Conservation (phyloP, 2,888 invertebrate species). For the Catocala nupta region DNA sequence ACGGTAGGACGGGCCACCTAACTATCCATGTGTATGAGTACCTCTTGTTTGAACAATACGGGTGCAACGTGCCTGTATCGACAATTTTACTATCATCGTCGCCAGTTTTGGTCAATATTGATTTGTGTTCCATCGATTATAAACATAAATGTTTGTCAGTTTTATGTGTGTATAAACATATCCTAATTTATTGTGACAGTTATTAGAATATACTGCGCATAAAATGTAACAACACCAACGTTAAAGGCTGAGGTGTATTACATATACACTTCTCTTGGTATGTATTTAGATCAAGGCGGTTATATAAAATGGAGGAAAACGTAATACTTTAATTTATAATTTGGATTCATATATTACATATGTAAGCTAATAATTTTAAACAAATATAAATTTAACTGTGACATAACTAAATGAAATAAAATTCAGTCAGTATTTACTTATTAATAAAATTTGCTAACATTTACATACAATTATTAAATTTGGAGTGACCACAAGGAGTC, state of each 20-base stretch:
- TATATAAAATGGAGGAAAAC: too few species aligned
- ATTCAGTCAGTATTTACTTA: too few species aligned
- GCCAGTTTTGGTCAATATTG: slow-evolving; percentile 42
- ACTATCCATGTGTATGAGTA: slow-evolving; percentile 68
- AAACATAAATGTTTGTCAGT: slow-evolving; percentile 31
- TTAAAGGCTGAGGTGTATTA: too few species aligned
- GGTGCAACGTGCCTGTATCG: slow-evolving; percentile 34
- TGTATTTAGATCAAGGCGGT: too few species aligned
- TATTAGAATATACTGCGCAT: background rate
- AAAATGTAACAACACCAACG: too few species aligned
- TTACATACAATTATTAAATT: slow-evolving; percentile 19
- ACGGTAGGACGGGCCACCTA: slow-evolving; percentile 52
- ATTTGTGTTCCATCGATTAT: slow-evolving; percentile 26
- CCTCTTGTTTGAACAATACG: slow-evolving; percentile 52
- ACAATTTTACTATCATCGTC: slow-evolving; percentile 45
- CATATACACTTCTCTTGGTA: too few species aligned
- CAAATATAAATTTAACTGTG: too few species aligned
- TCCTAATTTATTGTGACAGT: slow-evolving; percentile 5
- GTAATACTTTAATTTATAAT: too few species aligned
- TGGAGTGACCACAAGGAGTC: slow-evolving; percentile 52
- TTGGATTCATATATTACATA: too few species aligned
- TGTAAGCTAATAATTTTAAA: too few species aligned
- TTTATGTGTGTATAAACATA: slow-evolving; percentile 30
- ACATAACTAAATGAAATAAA: too few species aligned
- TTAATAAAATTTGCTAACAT: too few species aligned